These are phyloP conservation scores for Phortica okadai DNA, from an alignment of 2,888 invertebrate genomes.

Conservation along the genomic window DNA sequence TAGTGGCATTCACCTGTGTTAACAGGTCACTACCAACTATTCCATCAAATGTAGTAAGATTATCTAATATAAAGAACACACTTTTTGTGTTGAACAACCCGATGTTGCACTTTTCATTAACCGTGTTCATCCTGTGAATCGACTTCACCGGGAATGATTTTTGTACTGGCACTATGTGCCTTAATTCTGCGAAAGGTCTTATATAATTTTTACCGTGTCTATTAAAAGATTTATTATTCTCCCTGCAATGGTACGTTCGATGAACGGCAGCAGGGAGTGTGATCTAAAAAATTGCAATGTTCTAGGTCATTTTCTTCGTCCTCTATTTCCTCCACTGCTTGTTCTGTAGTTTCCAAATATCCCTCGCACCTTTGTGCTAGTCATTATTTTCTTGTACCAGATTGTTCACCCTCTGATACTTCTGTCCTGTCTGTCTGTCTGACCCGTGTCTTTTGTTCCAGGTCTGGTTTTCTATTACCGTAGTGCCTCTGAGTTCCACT, in stretches of 20 bases:
- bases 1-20: slow-evolving; percentile 31
- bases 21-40: slow-evolving; percentile 47
- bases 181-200: slow-evolving; percentile 17
- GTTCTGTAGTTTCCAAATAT: not conserved
- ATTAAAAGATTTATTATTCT: slow-evolving; percentile 27
- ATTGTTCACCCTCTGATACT: slow-evolving; percentile 25
- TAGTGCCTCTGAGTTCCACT: not conserved
- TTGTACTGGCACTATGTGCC: slow-evolving; percentile 23
- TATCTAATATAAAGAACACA: slow-evolving; percentile 30
- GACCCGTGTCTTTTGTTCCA: not conserved
- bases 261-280: slow-evolving; percentile 27
- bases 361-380: not conserved
- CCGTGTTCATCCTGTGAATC: too few species aligned
- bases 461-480: not conserved
- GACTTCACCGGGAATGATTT: slow-evolving; percentile 34
- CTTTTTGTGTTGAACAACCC: slow-evolving; percentile 29
- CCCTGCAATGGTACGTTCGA: slow-evolving; percentile 24
- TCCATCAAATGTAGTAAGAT: slow-evolving; percentile 34
- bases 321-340: not conserved
- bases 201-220: slow-evolving; percentile 40
- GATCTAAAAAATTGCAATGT: slow-evolving; percentile 34
- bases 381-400: not conserved
- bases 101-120: too few species aligned
- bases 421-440: not conserved
- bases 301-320: not conserved